Evolutionary conservation across 1,140 invertebrate species (phyloP).

Genomic region (Lanistes nyassanus): DNA sequence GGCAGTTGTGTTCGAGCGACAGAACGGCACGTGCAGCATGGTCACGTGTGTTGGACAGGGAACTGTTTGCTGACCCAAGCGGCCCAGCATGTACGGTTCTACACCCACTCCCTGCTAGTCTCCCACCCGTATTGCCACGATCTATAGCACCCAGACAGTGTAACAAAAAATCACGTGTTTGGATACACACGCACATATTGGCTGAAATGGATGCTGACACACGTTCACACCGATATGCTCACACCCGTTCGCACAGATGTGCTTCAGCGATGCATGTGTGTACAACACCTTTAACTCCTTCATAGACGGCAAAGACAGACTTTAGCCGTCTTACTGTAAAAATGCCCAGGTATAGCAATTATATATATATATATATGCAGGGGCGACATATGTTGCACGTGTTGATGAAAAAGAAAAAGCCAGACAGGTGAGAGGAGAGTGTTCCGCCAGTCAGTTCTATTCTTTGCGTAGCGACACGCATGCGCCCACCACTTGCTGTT

Average conservation of each 20-base stretch:
- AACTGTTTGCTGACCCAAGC: too few species aligned
- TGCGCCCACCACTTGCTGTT: too few species aligned
- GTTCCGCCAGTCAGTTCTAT: background rate
- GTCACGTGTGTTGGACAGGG: too few species aligned
- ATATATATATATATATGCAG: background rate
- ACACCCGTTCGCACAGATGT: background rate
- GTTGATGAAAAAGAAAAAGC: too few species aligned
- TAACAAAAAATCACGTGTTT: background rate
- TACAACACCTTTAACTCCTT: background rate
- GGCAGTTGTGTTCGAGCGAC: too few species aligned
- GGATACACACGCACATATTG: slow-evolving; percentile 7
- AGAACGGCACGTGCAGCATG: too few species aligned
- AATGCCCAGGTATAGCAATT: too few species aligned
- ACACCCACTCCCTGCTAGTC: background rate
- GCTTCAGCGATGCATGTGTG: background rate
- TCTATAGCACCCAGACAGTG: background rate
- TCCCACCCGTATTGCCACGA: too few species aligned
- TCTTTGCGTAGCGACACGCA: too few species aligned
- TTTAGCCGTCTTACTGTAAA: background rate
- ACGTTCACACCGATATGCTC: background rate
- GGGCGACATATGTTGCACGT: background rate
- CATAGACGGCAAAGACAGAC: background rate
- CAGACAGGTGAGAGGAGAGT: background rate
- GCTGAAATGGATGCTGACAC: background rate
- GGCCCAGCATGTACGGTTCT: too few species aligned